phyloP scores from a whole-genome alignment of 1,140 invertebrate genomes.

The Antheraea mylitta region DNA sequence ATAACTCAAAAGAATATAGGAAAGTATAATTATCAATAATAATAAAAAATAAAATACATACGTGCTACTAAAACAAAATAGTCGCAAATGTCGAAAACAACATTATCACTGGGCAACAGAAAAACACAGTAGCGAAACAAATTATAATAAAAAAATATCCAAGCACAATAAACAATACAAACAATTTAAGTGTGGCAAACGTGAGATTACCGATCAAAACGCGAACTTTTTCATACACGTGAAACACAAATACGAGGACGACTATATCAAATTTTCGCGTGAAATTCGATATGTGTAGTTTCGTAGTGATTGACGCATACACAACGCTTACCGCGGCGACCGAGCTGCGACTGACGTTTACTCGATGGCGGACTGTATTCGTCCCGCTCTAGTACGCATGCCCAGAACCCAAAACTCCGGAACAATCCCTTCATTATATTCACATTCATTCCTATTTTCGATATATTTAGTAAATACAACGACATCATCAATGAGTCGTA shows the following conservation, averaged over 20 bases:
- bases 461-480: conserved; percentile 17
- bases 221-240: conserved; percentile 59
- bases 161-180: conserved; percentile 46
- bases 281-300: conserved; percentile 75
- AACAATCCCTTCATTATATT: conserved; percentile 52
- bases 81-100: conserved; percentile 40
- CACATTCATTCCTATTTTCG: conserved; percentile 49
- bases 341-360: conserved; percentile 59
- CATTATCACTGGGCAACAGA: conserved; percentile 56
- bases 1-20: not conserved
- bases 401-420: conserved; percentile 39
- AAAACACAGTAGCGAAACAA: conserved; percentile 50
- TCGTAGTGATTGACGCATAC: conserved; percentile 22
- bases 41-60: conserved; percentile 40
- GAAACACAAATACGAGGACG: conserved; percentile 61
- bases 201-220: conserved; percentile 54
- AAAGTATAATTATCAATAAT: conserved; percentile 29
- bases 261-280: conserved; percentile 76
- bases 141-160: conserved; percentile 34
- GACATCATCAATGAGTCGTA: conserved; percentile 7
- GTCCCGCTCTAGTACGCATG: conserved; percentile 71
- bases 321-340: conserved; percentile 47
- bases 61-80: conserved; percentile 57
- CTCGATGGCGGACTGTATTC: conserved; percentile 45
- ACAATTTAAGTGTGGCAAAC: conserved; percentile 38